Evolutionary conservation across 2,888 invertebrate species (phyloP), one percentile per base, ranked within the genome.

Genomic region (Drosophila antonietae): DNA sequence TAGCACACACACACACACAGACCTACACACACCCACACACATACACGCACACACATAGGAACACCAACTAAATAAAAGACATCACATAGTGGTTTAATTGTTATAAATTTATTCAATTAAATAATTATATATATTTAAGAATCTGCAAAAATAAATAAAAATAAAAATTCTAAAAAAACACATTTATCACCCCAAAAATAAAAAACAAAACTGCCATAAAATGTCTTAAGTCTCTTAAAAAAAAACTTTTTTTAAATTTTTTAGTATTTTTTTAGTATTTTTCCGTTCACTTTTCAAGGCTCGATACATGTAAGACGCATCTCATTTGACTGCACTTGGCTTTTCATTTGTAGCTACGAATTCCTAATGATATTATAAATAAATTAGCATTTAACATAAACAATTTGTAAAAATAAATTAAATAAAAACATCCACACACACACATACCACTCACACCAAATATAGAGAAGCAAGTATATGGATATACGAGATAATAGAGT

Each of bases 1-100:
- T 41, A 61, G 53, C 62, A 80, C 78, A 78, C 61, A 20, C 44
- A 23, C 44, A 12, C 41, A n/a, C 41, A 0, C 3, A 41, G 2
- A 18, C 18, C 63, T 23, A 53, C 55, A 51, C 46, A 56, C 47
- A 75, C 80, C 62, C 4, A 1, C 46, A 23, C 28, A 47, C 49
- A 64, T 33, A 53, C 35, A 28, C 28, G 55, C 49, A 61, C 47
- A 64, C 61, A 49, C 43, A 58, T 35, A 63, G 46, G 14, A 71
- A 62, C 31, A 68, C 49, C 41, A 53, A 73, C 9, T 51, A 20
- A 49, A 15, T 12, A 69, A 31, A 55, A 31, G 41, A 66, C 75
- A 81, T 83, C 82, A 83, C 88, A 53, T 86, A 83, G 83, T 86
- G 81, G 68, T 81, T 87, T 73, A 76, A 78, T 84, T 89, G 82